Conservation (phyloP, 2,113 vertebrate genomes). For the Coracopsis vasa region DNA sequence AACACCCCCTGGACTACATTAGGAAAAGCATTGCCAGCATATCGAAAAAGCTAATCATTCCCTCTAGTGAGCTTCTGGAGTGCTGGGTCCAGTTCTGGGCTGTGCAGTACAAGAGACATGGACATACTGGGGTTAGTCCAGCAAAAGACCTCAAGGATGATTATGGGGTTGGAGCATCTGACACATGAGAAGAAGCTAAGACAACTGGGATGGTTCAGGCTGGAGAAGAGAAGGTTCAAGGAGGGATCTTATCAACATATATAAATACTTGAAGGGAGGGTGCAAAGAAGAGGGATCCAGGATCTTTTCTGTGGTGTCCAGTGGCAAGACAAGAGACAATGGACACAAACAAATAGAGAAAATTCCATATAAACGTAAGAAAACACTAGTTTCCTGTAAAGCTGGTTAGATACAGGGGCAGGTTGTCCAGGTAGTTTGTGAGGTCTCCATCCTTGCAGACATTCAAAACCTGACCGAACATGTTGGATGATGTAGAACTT, state of each 20-base stretch:
- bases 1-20: accelerated
- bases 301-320: neutral
- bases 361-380: neutral
- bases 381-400: neutral
- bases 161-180: neutral
- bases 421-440: neutral
- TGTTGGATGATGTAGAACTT: neutral
- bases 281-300: neutral
- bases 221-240: neutral
- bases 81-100: neutral
- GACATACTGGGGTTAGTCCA: neutral
- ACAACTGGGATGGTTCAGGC: neutral
- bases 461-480: neutral
- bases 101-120: neutral
- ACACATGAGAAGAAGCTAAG: neutral
- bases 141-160: neutral
- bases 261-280: neutral
- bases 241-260: neutral
- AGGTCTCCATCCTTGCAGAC: neutral
- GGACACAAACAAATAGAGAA: neutral
- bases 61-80: neutral
- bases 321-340: neutral
- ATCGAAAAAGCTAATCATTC: neutral
- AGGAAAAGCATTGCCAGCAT: neutral
- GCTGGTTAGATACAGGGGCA: neutral